Base-by-base conservation (phyloP, 2,797 vertebrate genomes). In the Centropyge bicolor region DNA sequence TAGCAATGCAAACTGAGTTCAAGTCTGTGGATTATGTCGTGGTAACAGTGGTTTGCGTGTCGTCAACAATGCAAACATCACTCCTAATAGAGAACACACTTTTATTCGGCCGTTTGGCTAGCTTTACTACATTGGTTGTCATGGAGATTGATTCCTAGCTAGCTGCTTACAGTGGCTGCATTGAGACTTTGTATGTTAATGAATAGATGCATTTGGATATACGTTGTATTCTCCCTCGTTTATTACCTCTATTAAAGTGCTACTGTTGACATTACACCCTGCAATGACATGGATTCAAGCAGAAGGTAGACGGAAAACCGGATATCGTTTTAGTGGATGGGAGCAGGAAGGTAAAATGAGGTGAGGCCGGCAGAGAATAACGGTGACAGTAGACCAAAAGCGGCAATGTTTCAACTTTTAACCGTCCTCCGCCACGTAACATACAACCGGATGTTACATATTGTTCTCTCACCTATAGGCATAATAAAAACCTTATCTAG, bases 131-230 rank as follows among this genome's bases (percentile, higher is more conserved):
- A 40, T 12, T 70, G 72, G 92, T 93, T 95, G 93, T 95, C 92
- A 93, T 93, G 90, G 92, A 91, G 91, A 95, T 89, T 4, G 19
- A 27, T 38, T 52, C 41, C 20, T n/a, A 31, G 36, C 46, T 60
- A 54, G 38, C 45, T 13, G 16, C 31, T 5, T 9, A 52, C 14
- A 38, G 7, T 49, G 36, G 35, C 66, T 48, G 27, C n/a, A 7
- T 46, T 17, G 6, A 22, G 61, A 19, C 14, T 4, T 16, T 55
- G 35, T 19, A 4, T 70, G 13, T 36, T 8, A 1, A 8, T n/a
- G 24, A 40, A 16, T 5, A 8, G 8, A 41, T 14, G 16, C 22
- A 7, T 66, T 13, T 60, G 11, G 35, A 13, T 38, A 13, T 6
- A 31, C 54, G 41, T 4, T 27, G 19, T 8, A 51, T 43, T 3